Evolutionary conservation across 2,888 invertebrate genomes (phyloP), one percentile per base, ranked within the genome.

Genomic region (Dascillus cervinus): DNA sequence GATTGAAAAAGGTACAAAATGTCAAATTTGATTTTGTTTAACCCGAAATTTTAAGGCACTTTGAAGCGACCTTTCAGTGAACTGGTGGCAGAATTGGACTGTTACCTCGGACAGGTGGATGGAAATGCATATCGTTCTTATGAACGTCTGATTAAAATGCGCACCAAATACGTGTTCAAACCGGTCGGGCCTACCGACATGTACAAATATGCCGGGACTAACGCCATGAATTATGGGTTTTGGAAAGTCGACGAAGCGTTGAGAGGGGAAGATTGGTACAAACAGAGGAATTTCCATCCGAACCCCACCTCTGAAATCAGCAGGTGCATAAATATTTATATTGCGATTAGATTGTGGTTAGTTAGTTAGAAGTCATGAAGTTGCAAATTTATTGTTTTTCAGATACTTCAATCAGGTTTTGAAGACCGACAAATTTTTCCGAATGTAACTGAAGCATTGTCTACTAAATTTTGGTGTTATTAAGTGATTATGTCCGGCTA

Each of bases 91-190:
- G 51, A 64, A 22, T 59, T 71, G 9, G 73, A 72, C 46, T 57
- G 66, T 32, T 71, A 71, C 36, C 54, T 70, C 22, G 70, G 71
- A 11, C 60, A 63, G 50, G 69, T 69, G 2, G 69, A 75, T 56
- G 74, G 74, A 13, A 72, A 71, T 43, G 64, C 73, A 1, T 74
- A 72, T 43, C 69, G 68, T 26, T 73, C 73, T 1, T 54, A 53
- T 25, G 60, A 65, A 41, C 62, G 71, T 46, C 62, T 71, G 41
- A 53, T 40, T 3, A 67, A 60, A 53, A 71, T 71, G 70, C 68
- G 70, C 43, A 59, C 60, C 15, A 73, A 71, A 50, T 69, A 69
- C 11, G 60, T 71, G 4, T 55, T 69, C n/a, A 71, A 72, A 49
- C 70, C 72, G n/a, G 59, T 67, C 23, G 60, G 66, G 1, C 73